phyloP scores from a whole-genome alignment of 2,113 vertebrate genomes.

The Silurus meridionalis region DNA sequence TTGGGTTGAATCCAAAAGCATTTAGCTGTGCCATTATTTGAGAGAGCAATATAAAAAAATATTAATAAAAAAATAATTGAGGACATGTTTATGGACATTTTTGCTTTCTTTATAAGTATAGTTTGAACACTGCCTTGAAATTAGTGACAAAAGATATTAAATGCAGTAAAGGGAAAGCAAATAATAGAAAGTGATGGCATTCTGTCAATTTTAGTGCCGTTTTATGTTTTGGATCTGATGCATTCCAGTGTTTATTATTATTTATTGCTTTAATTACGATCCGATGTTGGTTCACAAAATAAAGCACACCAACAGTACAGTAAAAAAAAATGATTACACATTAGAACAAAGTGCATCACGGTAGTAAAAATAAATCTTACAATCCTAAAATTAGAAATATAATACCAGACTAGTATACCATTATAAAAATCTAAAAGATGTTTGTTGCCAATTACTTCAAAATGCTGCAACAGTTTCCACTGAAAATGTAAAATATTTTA shows the following conservation, averaged over 20 bases:
- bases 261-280: conserved; percentile 30
- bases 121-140: neutral
- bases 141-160: neutral
- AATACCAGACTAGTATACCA: no score
- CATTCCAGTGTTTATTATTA: conserved; percentile 3
- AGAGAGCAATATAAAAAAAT: neutral
- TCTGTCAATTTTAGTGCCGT: conserved; percentile 23
- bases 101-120: neutral
- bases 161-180: conserved; percentile 60
- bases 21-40: neutral
- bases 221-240: conserved; percentile 2
- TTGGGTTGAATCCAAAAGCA: neutral
- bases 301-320: neutral
- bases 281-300: neutral
- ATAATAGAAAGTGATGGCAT: neutral
- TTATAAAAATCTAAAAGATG: neutral
- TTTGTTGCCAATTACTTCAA: neutral
- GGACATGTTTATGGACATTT: neutral
- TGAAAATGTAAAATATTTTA: neutral
- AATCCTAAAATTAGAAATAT: neutral
- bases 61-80: neutral
- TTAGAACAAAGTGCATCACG: neutral
- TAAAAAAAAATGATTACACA: neutral
- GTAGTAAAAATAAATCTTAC: neutral
- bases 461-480: neutral